These are phyloP conservation scores for Asarcornis scutulata DNA, from an alignment of 2,113 vertebrate species.

Conservation along the genomic window DNA sequence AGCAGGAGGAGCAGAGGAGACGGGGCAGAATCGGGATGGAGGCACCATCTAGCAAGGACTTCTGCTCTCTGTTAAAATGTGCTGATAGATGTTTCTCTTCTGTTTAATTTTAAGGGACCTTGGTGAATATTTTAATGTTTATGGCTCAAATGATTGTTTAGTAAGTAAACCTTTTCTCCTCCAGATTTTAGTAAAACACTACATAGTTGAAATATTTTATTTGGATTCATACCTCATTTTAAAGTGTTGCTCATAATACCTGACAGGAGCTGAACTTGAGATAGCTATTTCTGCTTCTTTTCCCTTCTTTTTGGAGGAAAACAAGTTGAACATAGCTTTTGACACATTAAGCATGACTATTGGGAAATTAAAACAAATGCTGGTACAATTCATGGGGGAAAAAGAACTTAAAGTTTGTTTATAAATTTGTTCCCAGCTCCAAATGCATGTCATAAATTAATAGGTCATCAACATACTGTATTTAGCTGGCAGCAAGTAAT, in stretches of 20 bases:
- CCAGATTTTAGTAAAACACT: constrained; percentile 54
- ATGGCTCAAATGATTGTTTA: constrained; percentile 45
- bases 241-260: constrained; percentile 62
- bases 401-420: constrained; percentile 55
- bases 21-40: background rate
- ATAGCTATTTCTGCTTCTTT: constrained; percentile 32
- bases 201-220: constrained; percentile 65
- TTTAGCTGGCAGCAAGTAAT: constrained; percentile 44
- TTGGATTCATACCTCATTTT: constrained; percentile 70
- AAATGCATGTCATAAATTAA: constrained; percentile 65
- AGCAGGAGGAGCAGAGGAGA: background rate
- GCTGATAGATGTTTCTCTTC: constrained; percentile 16
- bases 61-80: constrained; percentile 47
- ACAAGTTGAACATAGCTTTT: constrained; percentile 25
- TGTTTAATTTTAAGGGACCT: constrained; percentile 54
- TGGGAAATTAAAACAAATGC: constrained; percentile 60
- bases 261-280: constrained; percentile 57
- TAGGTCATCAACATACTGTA: constrained; percentile 32
- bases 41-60: background rate
- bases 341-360: constrained; percentile 47
- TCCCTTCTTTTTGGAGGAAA: constrained; percentile 20
- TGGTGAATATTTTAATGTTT: constrained; percentile 49
- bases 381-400: constrained; percentile 21
- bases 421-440: constrained; percentile 52
- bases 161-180: constrained; percentile 49